A percentile compares a stretch with the other conserved stretches of the same genome.
phyloP scores from a whole-genome alignment of 2,888 invertebrate genomes.

The Cantharis lateralis region DNA sequence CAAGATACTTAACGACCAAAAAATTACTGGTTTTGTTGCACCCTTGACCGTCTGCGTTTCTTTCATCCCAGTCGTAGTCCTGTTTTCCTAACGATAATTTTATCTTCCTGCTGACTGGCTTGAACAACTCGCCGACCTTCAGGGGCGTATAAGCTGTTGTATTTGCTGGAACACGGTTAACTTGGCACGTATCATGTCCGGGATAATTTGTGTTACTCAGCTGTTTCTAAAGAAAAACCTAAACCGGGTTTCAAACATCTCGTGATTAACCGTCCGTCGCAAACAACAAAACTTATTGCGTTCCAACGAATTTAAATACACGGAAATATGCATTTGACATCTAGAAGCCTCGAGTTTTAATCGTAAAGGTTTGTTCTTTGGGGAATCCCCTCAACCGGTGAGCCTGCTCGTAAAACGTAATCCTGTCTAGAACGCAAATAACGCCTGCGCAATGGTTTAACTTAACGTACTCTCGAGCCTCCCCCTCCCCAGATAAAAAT shows the following conservation, averaged over 20 bases:
- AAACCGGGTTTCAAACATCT: background rate
- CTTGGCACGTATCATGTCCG: background rate
- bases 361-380: no score
- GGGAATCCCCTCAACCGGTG: no score
- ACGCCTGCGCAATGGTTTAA: no score
- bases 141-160: background rate
- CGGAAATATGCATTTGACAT: no score
- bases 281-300: background rate
- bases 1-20: background rate
- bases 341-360: no score
- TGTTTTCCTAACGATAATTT: background rate
- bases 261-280: background rate
- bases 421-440: no score
- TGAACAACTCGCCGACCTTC: background rate
- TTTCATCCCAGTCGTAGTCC: background rate
- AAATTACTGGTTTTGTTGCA: background rate
- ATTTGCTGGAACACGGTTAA: background rate
- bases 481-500: no score
- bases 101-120: background rate
- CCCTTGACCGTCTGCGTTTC: background rate
- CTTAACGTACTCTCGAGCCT: no score
- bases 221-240: background rate
- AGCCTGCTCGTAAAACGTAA: no score
- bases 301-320: no score
- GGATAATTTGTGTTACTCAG: background rate